Evolutionary conservation across 2,888 invertebrate genomes (phyloP).

Genomic region (Acanthacorydalis orientalis): DNA sequence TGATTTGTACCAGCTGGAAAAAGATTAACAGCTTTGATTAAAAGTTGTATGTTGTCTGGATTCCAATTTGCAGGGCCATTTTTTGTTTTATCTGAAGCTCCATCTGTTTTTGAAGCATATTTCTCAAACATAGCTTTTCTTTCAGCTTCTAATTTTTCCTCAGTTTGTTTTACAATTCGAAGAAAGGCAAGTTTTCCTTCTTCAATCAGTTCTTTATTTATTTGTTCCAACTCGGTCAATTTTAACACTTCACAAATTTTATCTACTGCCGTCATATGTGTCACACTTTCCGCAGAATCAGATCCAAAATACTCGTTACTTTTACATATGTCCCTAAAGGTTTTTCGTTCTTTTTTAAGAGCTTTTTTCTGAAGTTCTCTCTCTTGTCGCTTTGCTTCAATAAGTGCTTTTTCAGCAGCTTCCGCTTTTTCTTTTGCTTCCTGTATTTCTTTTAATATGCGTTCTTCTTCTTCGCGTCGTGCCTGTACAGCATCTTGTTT

Average conservation of each 20-base stretch:
- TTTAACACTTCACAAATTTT: constrained; percentile 72
- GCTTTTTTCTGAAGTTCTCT: constrained; percentile 72
- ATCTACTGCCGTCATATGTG: constrained; percentile 82
- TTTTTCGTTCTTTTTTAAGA: constrained; percentile 73
- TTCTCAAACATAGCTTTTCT: constrained; percentile 40
- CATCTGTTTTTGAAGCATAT: constrained; percentile 20
- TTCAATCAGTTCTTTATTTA: constrained; percentile 50
- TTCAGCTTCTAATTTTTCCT: constrained; percentile 63
- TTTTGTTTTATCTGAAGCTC: constrained; percentile 23
- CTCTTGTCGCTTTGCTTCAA: constrained; percentile 70
- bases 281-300: constrained; percentile 53
- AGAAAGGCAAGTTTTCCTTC: constrained; percentile 50
- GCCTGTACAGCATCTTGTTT: constrained; percentile 70
- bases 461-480: constrained; percentile 69
- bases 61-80: constrained; percentile 55
- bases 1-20: constrained; percentile 95
- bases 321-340: constrained; percentile 61
- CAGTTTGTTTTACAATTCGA: constrained; percentile 49
- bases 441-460: constrained; percentile 53
- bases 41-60: constrained; percentile 66
- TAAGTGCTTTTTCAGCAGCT: constrained; percentile 63
- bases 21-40: constrained; percentile 93
- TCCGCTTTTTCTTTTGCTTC: constrained; percentile 62
- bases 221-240: constrained; percentile 52
- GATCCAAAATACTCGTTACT: constrained; percentile 63